Base-by-base conservation (phyloP, 37 sponge, comb jelly and placozoan species). In the Lycopodina hypogea region DNA sequence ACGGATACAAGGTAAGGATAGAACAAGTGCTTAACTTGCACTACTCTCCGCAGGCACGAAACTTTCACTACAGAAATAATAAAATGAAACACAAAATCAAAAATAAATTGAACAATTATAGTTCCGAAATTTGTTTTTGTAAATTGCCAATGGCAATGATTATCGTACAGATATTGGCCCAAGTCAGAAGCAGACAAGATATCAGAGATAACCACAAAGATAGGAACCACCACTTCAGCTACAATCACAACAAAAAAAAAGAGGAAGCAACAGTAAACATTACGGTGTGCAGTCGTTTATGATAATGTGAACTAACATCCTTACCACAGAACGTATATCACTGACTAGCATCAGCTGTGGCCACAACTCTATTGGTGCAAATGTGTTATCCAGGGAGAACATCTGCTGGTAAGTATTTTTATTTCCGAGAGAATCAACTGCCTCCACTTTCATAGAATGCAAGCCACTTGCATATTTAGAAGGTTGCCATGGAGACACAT, bases 401-500 rank as follows among this genome's bases (percentile, higher is more conserved):
- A 1, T 34, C 58, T 93, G 93, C 33, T 40, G 68, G 17, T 71
- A 77, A 14, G 53, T 72, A 22, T 22, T 11, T 40, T 56, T 62
- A 24, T 58, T 65, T 0, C 83, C 83, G 1, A 30, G 65, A 64
- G 53, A 22, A 56, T 93, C 90, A 89, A 88, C 60, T 37, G 33
- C 94, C 23, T 23, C 28, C 24, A 94, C 94, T 35, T 59, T 77
- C 19, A 94, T 69, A 4, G 52, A 55, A 65, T 94, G 92, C 35
- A 73, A 42, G 8, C 94, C 94, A 66, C 12, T 19, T 0, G 37
- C 12, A 52, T 82, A 79, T 0, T 79, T 17, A 0, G 32, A 50
- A 58, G 94, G 83, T 59, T 79, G n/a, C 94, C 94, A 94, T 72
- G 81, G 82, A 23, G 77, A 53, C 29, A 81, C 88, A 81, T 84